Conservation (phyloP, 2,113 vertebrate genomes). For the Taxidea taxus region DNA sequence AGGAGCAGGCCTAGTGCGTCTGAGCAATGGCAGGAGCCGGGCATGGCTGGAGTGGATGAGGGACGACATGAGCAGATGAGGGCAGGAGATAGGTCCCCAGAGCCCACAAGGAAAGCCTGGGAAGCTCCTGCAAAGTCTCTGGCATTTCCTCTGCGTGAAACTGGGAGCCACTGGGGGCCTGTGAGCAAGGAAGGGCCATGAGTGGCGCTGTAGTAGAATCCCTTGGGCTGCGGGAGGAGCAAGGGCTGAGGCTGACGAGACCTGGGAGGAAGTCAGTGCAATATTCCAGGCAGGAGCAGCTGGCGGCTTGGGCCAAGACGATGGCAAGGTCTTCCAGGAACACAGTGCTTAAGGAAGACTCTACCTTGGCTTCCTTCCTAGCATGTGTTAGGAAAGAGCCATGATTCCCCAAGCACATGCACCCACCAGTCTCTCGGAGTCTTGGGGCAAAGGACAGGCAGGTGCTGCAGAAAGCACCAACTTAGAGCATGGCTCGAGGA, state of each 20-base stretch:
- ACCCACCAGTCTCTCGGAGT: neutral
- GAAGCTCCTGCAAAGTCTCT: neutral
- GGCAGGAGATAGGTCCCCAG: neutral
- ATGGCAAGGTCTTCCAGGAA: neutral
- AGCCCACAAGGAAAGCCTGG: neutral
- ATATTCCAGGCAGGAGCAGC: neutral
- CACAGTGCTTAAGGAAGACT: neutral
- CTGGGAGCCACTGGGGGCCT: fast-evolving
- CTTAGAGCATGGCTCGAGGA: neutral
- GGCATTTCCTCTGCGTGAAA: fast-evolving
- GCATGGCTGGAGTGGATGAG: neutral
- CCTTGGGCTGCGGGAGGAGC: neutral
- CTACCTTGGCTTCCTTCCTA: neutral
- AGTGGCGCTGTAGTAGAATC: neutral
- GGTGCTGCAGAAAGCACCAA: neutral
- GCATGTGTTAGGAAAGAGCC: neutral
- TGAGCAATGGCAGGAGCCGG: neutral
- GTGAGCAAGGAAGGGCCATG: neutral
- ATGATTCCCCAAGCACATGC: neutral
- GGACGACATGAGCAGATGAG: neutral
- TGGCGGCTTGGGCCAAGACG: neutral
- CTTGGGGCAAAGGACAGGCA: neutral
- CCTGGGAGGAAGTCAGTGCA: neutral
- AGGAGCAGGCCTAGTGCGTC: too few relatives aligned
- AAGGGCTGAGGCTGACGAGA: neutral